phyloP scores from a whole-genome alignment of 2,888 invertebrate species.

The Andrena haemorrhoa region DNA sequence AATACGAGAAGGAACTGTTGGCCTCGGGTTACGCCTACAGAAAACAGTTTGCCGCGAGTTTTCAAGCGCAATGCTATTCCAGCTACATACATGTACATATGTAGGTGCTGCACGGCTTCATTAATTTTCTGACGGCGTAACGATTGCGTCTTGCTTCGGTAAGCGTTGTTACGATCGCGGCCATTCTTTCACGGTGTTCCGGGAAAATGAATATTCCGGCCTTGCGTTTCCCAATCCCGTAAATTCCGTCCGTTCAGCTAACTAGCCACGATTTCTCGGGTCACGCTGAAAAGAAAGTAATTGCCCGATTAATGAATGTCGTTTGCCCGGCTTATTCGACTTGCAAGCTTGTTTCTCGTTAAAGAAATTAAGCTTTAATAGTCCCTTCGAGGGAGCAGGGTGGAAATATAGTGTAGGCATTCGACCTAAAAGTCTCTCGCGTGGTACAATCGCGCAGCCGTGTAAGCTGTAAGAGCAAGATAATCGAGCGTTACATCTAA shows the following conservation, averaged over 20 bases:
- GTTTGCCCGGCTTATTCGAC: neutral
- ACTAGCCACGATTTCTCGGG: neutral
- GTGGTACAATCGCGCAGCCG: neutral
- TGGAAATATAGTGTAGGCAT: neutral
- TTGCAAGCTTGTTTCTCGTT: neutral
- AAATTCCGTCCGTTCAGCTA: conserved; percentile 1
- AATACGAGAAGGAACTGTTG: too few species aligned
- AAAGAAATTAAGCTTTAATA: neutral
- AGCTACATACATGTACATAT: neutral
- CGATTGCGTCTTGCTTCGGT: conserved; percentile 54
- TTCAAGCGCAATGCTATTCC: conserved; percentile 4
- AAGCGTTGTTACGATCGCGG: conserved; percentile 35
- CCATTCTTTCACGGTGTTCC: conserved; percentile 51
- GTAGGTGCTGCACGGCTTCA: conserved; percentile 41
- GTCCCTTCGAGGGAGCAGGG: neutral
- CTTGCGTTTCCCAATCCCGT: neutral
- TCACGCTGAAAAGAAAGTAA: neutral
- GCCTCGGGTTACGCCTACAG: neutral
- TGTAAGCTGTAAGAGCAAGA: conserved; percentile 14
- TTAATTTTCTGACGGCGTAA: conserved; percentile 50
- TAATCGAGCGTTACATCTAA: conserved; percentile 51
- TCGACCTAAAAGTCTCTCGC: neutral
- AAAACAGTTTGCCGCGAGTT: neutral
- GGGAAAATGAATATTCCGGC: conserved; percentile 23
- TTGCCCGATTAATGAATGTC: neutral